Conservation (phyloP, 2,888 invertebrate species). For the Synergus japonicus region DNA sequence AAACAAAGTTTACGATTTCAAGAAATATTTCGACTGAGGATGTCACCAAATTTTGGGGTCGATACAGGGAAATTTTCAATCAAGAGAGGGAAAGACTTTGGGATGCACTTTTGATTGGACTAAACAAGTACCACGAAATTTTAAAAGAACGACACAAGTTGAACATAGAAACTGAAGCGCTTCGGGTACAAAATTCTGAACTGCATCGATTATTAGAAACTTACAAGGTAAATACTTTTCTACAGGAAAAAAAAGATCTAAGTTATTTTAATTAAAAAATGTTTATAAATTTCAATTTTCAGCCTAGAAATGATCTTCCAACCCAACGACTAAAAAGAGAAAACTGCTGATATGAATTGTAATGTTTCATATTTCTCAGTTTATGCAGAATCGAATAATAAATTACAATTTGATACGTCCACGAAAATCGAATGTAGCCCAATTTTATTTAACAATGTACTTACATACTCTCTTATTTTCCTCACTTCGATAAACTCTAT, state of each 20-base stretch:
- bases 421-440: background rate
- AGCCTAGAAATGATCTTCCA: slow-evolving; percentile 8
- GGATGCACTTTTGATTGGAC: slow-evolving; percentile 83
- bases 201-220: slow-evolving; percentile 84
- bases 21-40: slow-evolving; percentile 79
- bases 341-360: background rate
- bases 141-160: slow-evolving; percentile 84
- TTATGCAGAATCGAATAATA: background rate
- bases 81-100: slow-evolving; percentile 84
- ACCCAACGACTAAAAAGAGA: background rate
- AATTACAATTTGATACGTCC: background rate
- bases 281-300: background rate
- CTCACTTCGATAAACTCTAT: background rate
- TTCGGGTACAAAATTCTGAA: slow-evolving; percentile 85
- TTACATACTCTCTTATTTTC: slow-evolving; percentile 31
- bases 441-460: slow-evolving; percentile 13
- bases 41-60: slow-evolving; percentile 84
- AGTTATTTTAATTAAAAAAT: background rate
- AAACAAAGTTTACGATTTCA: slow-evolving; percentile 78
- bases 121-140: slow-evolving; percentile 83
- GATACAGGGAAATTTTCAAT: slow-evolving; percentile 82
- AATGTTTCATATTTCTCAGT: background rate
- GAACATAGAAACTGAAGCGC: slow-evolving; percentile 82
- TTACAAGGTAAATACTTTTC: slow-evolving; percentile 74
- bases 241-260: background rate